Percentiles rank a stretch among this genome's conserved stretches.
Conservation (phyloP, 2,797 vertebrate species). For the Girardinus metallicus region DNA sequence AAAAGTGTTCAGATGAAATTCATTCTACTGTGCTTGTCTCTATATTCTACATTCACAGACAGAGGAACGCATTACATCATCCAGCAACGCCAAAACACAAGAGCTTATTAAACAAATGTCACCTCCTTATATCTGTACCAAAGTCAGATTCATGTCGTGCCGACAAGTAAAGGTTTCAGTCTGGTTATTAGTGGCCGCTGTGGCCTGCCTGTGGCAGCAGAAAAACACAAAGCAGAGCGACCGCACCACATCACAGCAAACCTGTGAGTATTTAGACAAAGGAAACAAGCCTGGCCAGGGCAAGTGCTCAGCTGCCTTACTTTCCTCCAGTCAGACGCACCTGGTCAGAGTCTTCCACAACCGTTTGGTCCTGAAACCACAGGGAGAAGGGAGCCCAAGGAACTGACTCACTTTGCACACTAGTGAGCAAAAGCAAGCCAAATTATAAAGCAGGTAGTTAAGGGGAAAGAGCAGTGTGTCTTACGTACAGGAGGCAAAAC, state of each 20-base stretch:
- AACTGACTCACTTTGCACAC: conserved; percentile 49
- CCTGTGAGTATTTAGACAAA: conserved; percentile 72
- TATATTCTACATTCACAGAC: neutral
- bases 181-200: conserved; percentile 62
- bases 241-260: conserved; percentile 70
- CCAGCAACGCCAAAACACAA: neutral
- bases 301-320: conserved; percentile 69
- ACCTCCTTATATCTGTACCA: neutral
- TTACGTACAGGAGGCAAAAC: neutral
- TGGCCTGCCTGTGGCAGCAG: conserved; percentile 39
- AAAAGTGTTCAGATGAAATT: neutral
- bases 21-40: neutral
- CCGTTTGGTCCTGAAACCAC: conserved; percentile 88
- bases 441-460: neutral
- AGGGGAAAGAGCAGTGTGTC: neutral
- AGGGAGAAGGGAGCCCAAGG: conserved; percentile 70
- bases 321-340: conserved; percentile 85
- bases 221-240: conserved; percentile 60
- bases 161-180: conserved; percentile 53
- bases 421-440: conserved; percentile 15
- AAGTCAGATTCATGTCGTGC: conserved; percentile 1
- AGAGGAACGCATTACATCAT: neutral
- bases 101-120: neutral
- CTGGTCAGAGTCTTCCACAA: conserved; percentile 83
- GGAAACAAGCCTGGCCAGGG: conserved; percentile 50